These are phyloP conservation scores for Seriola aureovittata DNA, from an alignment of 2,113 vertebrate genomes.

Conservation along the genomic window DNA sequence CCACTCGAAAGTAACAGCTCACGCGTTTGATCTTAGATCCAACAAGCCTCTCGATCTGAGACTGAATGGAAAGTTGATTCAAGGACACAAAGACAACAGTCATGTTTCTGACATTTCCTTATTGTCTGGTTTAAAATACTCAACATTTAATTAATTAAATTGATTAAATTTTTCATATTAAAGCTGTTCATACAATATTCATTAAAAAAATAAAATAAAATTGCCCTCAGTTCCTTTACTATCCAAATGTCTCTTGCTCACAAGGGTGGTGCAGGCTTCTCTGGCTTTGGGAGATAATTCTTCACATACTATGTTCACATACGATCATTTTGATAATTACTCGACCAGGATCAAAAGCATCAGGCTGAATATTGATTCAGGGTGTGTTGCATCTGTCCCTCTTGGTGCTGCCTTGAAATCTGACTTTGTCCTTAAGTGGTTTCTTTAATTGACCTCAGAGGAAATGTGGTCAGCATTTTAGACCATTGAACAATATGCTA, in stretches of 20 bases:
- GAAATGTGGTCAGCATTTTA: constrained; percentile 29
- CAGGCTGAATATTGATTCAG: constrained; percentile 30
- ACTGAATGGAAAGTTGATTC: background rate
- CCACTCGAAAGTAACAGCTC: background rate
- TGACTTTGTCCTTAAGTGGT: constrained; percentile 32
- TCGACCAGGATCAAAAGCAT: background rate
- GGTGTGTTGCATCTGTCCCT: constrained; percentile 16
- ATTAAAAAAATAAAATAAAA: background rate
- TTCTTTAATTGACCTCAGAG: constrained; percentile 43
- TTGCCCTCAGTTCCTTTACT: background rate
- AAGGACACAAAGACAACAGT: background rate
- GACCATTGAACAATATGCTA: constrained; percentile 17
- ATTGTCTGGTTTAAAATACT: background rate
- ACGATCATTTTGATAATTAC: background rate
- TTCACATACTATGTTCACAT: background rate
- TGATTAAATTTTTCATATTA: background rate
- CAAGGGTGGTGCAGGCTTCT: no score
- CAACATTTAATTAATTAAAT: background rate
- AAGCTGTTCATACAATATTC: background rate
- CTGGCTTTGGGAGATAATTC: background rate
- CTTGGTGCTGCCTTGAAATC: constrained; percentile 12
- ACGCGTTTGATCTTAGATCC: background rate
- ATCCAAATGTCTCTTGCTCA: background rate
- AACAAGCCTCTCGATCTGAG: background rate
- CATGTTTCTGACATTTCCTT: background rate